Conservation (phyloP, 2,888 invertebrate species). For the Drosophila rubida region DNA sequence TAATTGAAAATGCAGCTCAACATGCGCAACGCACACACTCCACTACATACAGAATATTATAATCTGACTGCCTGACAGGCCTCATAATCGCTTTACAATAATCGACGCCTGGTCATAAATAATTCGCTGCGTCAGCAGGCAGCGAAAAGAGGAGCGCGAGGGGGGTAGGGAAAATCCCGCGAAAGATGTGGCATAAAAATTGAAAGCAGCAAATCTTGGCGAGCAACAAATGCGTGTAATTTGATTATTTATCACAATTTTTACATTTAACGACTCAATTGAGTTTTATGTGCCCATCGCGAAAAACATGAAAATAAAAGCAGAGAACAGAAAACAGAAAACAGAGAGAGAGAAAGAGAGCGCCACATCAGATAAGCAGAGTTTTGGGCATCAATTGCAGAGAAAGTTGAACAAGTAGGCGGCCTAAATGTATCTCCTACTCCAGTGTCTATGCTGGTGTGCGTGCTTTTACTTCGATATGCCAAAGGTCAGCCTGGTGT, state of each 20-base stretch:
- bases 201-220: conserved; percentile 58
- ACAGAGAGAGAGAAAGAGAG: neutral
- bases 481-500: conserved; percentile 40
- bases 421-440: neutral
- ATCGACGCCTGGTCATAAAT: conserved; percentile 57
- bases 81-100: conserved; percentile 48
- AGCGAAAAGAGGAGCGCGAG: neutral
- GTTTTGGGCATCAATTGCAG: conserved; percentile 42
- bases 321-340: neutral
- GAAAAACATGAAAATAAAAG: conserved; percentile 25
- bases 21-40: neutral
- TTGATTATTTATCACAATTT: conserved; percentile 82
- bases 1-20: conserved; percentile 44
- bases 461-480: conserved; percentile 25
- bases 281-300: conserved; percentile 71
- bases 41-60: conserved; percentile 24
- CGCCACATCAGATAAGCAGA: conserved; percentile 18
- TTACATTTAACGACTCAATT: conserved; percentile 80
- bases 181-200: conserved; percentile 49
- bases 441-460: neutral
- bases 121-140: conserved; percentile 57
- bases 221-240: conserved; percentile 75
- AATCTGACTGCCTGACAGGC: conserved; percentile 36
- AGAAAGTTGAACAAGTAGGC: conserved; percentile 32
- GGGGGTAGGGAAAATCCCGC: conserved; percentile 3